phyloP scores from a whole-genome alignment of 2,888 invertebrate genomes.

The Liposcelis brunnea region DNA sequence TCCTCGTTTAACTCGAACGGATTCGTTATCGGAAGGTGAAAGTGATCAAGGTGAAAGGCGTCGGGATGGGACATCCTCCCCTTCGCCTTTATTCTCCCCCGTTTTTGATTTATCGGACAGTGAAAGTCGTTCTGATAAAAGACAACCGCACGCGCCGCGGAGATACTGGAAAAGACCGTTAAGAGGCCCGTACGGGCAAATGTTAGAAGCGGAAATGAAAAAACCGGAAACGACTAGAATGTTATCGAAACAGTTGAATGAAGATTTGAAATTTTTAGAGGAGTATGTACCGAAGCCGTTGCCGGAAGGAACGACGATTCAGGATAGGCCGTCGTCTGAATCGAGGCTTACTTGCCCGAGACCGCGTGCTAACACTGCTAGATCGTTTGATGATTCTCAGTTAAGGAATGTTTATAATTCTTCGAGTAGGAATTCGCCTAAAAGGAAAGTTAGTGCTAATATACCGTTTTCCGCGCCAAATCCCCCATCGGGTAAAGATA shows the following conservation, averaged over 20 bases:
- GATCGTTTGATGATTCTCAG: constrained; percentile 1
- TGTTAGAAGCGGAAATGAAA: constrained; percentile 66
- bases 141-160: constrained; percentile 22
- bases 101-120: constrained; percentile 38
- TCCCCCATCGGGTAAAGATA: constrained; percentile 24
- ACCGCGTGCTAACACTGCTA: constrained; percentile 11
- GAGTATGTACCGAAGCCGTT: constrained; percentile 21
- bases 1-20: constrained; percentile 29
- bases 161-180: constrained; percentile 59
- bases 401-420: neutral
- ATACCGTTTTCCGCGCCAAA: constrained; percentile 26
- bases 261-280: constrained; percentile 37
- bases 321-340: constrained; percentile 16
- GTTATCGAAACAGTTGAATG: constrained; percentile 32
- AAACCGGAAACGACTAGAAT: constrained; percentile 37
- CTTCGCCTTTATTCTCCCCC: constrained; percentile 45
- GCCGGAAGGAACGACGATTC: constrained; percentile 11
- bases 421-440: constrained; percentile 27
- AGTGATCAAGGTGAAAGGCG: constrained; percentile 30
- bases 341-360: constrained; percentile 15
- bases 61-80: constrained; percentile 35
- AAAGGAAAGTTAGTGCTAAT: constrained; percentile 43
- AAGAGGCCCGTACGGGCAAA: constrained; percentile 60
- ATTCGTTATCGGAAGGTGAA: constrained; percentile 57
- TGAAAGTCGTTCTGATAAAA: constrained; percentile 30